Base-by-base conservation (phyloP, 2,797 vertebrate genomes). In the Sylvilagus floridanus region DNA sequence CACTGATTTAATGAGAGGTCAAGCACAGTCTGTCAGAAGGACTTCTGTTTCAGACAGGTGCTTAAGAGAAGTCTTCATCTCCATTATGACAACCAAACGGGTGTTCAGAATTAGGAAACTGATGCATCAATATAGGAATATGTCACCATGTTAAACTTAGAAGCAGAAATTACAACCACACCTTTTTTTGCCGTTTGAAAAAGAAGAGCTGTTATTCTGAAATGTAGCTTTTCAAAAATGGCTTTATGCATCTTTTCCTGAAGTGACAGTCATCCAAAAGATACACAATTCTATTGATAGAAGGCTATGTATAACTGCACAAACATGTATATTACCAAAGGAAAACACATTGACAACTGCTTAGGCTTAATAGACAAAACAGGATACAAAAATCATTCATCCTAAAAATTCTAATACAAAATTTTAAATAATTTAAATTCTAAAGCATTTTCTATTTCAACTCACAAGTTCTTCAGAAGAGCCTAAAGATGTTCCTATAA, bases 1-100 rank as follows among this genome's bases (percentile, higher is more conserved):
- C 97, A 95, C 96, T 97, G 98, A 98, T 98, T 99, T 99, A 99
- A 99, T 99, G 99, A 99, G 98, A 98, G 98, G 98, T 98, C 99
- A 98, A 98, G 98, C 98, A 97, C 98, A 97, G 98, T 96, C 98
- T 99, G 98, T 98, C 96, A 91, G 97, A 98, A 98, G 98, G 98
- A 98, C 98, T 98, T 97, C 98, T 98, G 98, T 97, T 98, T 98
- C 95, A 98, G 97, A 98, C 98, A 98, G 96, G 96, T 97, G 97
- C 96, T 97, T 96, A 84, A 97, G 96, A 97, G 89, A 98, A 97
- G 92, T 98, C 97, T 97, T 98, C 97, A 98, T 98, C 98, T 97
- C 95, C 73, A 88, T 57, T 91, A 96, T 88, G 92, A 95, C 68
- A 87, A 96, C 71, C 84, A 95, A 73, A 11, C 16, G 90, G 96